Evolutionary conservation across 2,113 vertebrate species (phyloP).

Genomic region (Solea senegalensis): DNA sequence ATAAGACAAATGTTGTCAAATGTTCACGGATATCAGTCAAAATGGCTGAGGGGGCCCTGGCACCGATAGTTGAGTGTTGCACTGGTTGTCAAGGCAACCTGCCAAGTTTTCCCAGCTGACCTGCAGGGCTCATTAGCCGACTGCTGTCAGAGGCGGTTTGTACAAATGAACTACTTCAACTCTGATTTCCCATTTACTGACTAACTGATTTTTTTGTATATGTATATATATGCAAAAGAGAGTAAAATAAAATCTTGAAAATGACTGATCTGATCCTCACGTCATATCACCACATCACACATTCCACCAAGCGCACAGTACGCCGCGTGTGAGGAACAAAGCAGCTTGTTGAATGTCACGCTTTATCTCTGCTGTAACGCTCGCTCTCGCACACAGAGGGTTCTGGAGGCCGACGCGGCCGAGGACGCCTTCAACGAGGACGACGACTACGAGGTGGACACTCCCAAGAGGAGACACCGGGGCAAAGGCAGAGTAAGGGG

Average conservation of each 20-base stretch:
- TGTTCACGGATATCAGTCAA: conserved; percentile 15
- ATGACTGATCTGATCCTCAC: not conserved
- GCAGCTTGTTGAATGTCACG: no score
- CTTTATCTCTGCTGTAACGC: not conserved
- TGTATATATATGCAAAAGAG: no score
- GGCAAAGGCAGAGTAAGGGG: conserved; percentile 93
- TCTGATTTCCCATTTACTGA: conserved; percentile 1
- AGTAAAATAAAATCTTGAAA: no score
- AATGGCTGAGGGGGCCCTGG: conserved; percentile 6
- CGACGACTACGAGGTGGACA: conserved; percentile 94
- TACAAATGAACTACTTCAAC: conserved; percentile 10
- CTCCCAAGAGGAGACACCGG: conserved; percentile 94
- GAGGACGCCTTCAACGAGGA: conserved; percentile 95
- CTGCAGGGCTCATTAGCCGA: conserved; percentile 41
- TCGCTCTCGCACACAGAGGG: conserved; percentile 81
- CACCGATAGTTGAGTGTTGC: conserved; percentile 23
- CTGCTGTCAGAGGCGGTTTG: conserved; percentile 29
- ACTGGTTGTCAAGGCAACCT: conserved; percentile 49
- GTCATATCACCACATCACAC: conserved; percentile 7
- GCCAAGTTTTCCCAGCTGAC: conserved; percentile 57
- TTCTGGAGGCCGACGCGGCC: conserved; percentile 97
- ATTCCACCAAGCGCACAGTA: conserved; percentile 7
- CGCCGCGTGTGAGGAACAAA: not conserved
- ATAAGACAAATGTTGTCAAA: conserved; percentile 29
- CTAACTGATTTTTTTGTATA: no score